Percentiles rank a stretch among this genome's conserved stretches.
These are phyloP conservation scores for Rhinolophus sinicus DNA, from an alignment of 2,113 vertebrate genomes.

Conservation along the genomic window DNA sequence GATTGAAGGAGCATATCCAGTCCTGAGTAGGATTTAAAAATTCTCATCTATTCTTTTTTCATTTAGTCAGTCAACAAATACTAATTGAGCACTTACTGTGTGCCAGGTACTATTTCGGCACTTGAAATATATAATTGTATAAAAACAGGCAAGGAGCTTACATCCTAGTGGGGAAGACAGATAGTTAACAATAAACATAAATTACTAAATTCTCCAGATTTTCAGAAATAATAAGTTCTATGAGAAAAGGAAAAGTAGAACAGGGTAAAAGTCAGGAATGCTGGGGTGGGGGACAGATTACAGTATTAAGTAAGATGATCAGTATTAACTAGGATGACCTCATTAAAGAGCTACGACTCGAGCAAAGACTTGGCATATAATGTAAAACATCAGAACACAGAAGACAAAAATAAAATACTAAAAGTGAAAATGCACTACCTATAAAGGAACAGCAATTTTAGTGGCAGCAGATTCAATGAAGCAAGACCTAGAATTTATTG, in stretches of 20 bases:
- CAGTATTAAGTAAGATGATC: not conserved
- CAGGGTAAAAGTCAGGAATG: not conserved
- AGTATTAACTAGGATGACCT: not conserved
- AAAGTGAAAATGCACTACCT: not conserved
- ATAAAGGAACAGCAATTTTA: not conserved
- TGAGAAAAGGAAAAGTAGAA: conserved; percentile 10
- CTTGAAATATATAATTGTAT: not conserved
- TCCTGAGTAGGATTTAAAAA: not conserved
- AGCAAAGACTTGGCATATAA: not conserved
- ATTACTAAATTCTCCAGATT: not conserved
- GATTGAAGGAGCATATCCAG: not conserved
- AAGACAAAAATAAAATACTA: not conserved
- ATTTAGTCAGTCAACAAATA: not conserved
- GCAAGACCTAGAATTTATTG: not conserved
- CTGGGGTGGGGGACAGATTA: not conserved
- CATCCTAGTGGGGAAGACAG: not conserved
- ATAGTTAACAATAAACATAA: not conserved
- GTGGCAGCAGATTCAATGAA: not conserved
- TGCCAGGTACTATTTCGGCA: not conserved
- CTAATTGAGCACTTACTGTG: not conserved
- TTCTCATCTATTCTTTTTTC: not conserved
- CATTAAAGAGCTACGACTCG: not conserved
- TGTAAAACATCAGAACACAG: not conserved
- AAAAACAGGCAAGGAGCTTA: not conserved
- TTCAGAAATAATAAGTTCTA: not conserved